These are phyloP conservation scores for Clupea harengus DNA, from an alignment of 2,113 vertebrate genomes.

Conservation along the genomic window DNA sequence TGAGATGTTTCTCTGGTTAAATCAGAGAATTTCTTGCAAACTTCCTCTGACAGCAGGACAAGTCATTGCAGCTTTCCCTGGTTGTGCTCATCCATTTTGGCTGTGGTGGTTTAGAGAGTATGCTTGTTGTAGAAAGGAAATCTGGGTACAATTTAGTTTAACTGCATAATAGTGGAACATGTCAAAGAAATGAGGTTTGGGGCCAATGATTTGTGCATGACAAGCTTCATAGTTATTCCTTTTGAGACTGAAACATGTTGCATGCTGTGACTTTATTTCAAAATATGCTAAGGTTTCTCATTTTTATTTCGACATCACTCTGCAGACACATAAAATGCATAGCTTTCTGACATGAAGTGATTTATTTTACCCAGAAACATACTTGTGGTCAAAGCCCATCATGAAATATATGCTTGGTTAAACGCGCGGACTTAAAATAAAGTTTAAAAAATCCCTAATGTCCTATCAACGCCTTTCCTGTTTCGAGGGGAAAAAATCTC, in stretches of 20 bases:
- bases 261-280: constrained; percentile 38
- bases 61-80: constrained; percentile 13
- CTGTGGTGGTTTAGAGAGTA: background rate
- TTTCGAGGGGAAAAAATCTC: constrained; percentile 63
- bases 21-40: constrained; percentile 7
- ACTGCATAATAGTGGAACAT: constrained; percentile 8
- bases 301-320: constrained; percentile 51
- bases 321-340: constrained; percentile 60
- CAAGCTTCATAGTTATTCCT: constrained; percentile 26
- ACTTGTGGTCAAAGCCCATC: constrained; percentile 64
- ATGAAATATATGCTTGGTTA: constrained; percentile 66
- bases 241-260: constrained; percentile 30
- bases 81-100: background rate
- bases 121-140: constrained; percentile 27
- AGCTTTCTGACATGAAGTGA: constrained; percentile 65
- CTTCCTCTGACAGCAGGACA: constrained; percentile 24
- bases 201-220: constrained; percentile 29
- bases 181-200: constrained; percentile 15
- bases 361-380: constrained; percentile 69
- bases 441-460: constrained; percentile 74
- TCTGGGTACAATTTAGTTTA: constrained; percentile 32
- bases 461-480: constrained; percentile 73
- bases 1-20: background rate
- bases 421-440: constrained; percentile 67
- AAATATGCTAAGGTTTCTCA: constrained; percentile 26